phyloP scores from a whole-genome alignment of 1,140 invertebrate genomes.

The Dendroctonus valens region DNA sequence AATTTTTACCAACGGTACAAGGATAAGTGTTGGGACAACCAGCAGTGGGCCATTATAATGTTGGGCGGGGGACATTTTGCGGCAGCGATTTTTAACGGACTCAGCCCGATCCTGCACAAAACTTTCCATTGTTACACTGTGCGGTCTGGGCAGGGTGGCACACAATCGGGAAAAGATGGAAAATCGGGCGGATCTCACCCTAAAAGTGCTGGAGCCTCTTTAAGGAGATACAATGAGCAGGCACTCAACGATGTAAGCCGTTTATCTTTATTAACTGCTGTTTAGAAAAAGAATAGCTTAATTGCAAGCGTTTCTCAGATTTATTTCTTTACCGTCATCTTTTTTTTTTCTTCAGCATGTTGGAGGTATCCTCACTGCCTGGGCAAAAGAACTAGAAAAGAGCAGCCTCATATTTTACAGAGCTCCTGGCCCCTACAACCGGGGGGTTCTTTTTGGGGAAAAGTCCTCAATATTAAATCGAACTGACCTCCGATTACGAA shows the following conservation, averaged over 20 bases:
- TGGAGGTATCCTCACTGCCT: conserved; percentile 69
- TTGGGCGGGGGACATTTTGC: conserved; percentile 85
- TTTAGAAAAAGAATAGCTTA: neutral
- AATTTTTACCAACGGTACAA: conserved; percentile 29
- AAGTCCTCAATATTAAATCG: conserved; percentile 67
- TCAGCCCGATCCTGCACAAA: conserved; percentile 70
- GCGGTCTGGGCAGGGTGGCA: conserved; percentile 77
- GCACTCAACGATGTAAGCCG: conserved; percentile 61
- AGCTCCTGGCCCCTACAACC: conserved; percentile 72
- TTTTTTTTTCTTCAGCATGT: conserved; percentile 65
- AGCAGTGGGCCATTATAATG: conserved; percentile 73
- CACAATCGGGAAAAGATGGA: conserved; percentile 69
- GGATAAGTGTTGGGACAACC: conserved; percentile 31
- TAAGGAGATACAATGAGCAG: conserved; percentile 78
- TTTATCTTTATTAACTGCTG: neutral
- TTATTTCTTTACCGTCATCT: too few relatives aligned
- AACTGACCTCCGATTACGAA: conserved; percentile 65
- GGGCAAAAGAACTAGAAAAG: conserved; percentile 64
- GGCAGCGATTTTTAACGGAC: conserved; percentile 74
- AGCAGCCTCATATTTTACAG: conserved; percentile 79
- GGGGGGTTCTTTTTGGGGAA: conserved; percentile 71
- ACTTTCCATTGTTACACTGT: conserved; percentile 87
- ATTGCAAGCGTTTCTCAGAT: neutral
- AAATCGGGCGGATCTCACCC: conserved; percentile 63
- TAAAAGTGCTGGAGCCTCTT: conserved; percentile 78